phyloP scores from a whole-genome alignment of 92 coral and sea anemone genomes.

The Epizoanthus ramosus region DNA sequence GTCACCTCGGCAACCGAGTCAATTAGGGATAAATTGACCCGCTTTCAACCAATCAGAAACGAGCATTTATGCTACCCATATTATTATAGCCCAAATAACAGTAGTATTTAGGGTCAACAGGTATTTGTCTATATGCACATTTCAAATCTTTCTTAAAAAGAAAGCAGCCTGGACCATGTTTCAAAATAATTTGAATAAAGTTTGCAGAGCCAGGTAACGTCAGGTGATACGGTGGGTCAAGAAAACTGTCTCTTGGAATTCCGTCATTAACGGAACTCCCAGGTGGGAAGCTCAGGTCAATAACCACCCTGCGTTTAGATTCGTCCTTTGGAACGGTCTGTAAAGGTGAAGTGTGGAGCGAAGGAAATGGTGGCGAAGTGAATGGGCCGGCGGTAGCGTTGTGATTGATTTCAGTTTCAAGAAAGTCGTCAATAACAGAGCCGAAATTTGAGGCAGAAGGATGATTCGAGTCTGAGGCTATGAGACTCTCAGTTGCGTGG shows the following conservation, averaged over 20 bases:
- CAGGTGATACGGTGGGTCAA: conserved; percentile 31
- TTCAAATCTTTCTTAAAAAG: conserved; percentile 44
- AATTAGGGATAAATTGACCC: no score
- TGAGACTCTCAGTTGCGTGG: not conserved
- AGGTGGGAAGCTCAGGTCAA: conserved; percentile 53
- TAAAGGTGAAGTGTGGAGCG: conserved; percentile 42
- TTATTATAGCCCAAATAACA: conserved; percentile 36
- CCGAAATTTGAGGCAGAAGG: conserved; percentile 39
- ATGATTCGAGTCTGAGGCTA: conserved; percentile 44
- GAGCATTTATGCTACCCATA: no score
- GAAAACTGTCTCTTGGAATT: conserved; percentile 31
- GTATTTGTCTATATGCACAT: conserved; percentile 53
- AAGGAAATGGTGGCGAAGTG: conserved; percentile 13
- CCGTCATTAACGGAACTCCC: conserved; percentile 40
- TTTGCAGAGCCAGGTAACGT: conserved; percentile 44
- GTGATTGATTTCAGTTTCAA: conserved; percentile 48
- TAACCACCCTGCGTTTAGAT: conserved; percentile 38
- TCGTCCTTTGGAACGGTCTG: conserved; percentile 51
- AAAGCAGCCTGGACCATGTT: conserved; percentile 46
- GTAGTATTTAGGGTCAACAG: conserved; percentile 50
- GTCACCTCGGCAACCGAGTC: no score
- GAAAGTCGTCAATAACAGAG: conserved; percentile 34
- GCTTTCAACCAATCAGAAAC: no score
- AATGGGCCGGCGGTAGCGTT: conserved; percentile 47
- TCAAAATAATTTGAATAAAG: conserved; percentile 22